Evolutionary conservation across 92 coral and sea anemone genomes (phyloP), one percentile per base, ranked within the genome.

Genomic region (Pocillopora meandrina): DNA sequence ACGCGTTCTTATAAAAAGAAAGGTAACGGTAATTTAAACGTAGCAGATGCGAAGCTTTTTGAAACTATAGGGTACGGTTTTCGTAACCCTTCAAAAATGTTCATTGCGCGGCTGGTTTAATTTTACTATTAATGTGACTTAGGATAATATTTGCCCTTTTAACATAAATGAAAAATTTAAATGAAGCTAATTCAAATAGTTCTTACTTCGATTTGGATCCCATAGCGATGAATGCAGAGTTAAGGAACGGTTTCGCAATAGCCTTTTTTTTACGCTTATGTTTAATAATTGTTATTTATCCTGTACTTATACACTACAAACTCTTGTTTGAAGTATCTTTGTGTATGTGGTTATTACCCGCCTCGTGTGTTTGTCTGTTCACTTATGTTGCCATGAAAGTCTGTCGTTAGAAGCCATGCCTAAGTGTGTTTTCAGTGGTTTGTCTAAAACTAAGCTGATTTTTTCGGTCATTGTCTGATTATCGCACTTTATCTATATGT

Each of bases 161-260:
- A 10, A 19, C 47, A n/a, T 33, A 36, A 33, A 17, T 20, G n/a
- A 42, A 42, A 62, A 49, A 64, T 35, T 36, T 36, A 23, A 75
- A 65, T 78, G 33, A 78, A 64, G 60, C 82, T 52, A 64, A 65
- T 65, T 20, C 61, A 65, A 64, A 65, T 78, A 49, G 82, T 65
- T 78, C 65, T 78, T 35, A 20, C 66, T 15, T 36, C 18, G 42
- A 64, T 58, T 47, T 63, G 82, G 33, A 20, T 55, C 69, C 82
- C 82, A 42, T 65, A 19, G 61, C 56, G 60, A 78, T 78, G 74
- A 36, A 35, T 70, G 55, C 9, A 16, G 42, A 70, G 74, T 2
- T 1, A 34, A 70, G 33, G 56, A 6, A 68, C 73, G 55, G 36
- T 36, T 68, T 68, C 9, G 8, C 35, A 18, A 6, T 55, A 9